These are phyloP conservation scores for Cetonia aurata DNA, from an alignment of 2,888 invertebrate species.

Conservation along the genomic window DNA sequence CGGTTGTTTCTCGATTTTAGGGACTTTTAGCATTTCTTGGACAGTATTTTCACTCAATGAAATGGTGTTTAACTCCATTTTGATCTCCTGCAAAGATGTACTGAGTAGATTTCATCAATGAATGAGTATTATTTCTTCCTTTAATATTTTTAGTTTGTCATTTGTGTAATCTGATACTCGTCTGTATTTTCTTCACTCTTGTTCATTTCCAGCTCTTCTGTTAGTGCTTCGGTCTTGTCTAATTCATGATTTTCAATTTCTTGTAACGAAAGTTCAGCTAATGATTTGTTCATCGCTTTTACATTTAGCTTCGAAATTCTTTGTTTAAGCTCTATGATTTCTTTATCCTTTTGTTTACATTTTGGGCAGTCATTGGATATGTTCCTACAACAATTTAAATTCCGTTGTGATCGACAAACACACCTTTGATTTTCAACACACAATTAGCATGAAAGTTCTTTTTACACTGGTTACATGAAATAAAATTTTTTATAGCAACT, in stretches of 20 bases:
- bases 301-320: neutral
- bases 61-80: neutral
- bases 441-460: constrained; percentile 3
- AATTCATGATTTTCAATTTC: neutral
- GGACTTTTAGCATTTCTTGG: too few species aligned
- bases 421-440: neutral
- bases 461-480: neutral
- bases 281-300: neutral
- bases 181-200: neutral
- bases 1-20: too few species aligned
- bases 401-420: neutral
- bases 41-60: too few species aligned
- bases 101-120: neutral
- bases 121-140: neutral
- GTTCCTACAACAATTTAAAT: neutral
- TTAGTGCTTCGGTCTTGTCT: neutral
- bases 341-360: constrained; percentile 2
- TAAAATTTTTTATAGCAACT: neutral
- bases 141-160: neutral
- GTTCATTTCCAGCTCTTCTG: neutral
- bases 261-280: neutral
- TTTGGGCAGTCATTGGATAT: neutral
- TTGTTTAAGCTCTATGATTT: neutral
- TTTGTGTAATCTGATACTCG: too few species aligned
- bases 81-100: neutral